Percentiles rank a stretch among this genome's conserved stretches.
phyloP scores from a whole-genome alignment of 2,888 invertebrate species.

The Petrophora chlorosata region DNA sequence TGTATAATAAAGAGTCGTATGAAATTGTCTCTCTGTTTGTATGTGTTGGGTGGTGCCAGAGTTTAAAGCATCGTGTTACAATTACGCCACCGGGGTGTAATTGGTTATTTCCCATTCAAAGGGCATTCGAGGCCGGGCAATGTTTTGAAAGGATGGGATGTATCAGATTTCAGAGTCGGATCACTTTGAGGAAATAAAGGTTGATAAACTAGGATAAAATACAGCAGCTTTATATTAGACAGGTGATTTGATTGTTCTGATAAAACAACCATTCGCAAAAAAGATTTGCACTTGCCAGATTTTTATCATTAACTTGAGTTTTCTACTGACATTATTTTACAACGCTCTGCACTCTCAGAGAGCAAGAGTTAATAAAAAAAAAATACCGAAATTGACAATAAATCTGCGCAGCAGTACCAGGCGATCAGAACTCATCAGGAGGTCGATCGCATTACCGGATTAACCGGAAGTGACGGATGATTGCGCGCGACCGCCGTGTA shows the following conservation, averaged over 20 bases:
- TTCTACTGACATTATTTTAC: too few relatives aligned
- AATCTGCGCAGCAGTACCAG: constrained; percentile 40
- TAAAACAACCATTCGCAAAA: too few relatives aligned
- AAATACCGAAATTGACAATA: constrained; percentile 10
- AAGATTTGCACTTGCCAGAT: too few relatives aligned
- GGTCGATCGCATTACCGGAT: constrained; percentile 34
- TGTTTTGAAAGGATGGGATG: constrained; percentile 9
- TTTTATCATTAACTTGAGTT: too few relatives aligned
- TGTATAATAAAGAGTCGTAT: too few relatives aligned
- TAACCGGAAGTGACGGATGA: constrained; percentile 47
- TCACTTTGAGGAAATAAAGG: constrained; percentile 1
- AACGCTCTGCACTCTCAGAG: too few relatives aligned
- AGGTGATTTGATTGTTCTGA: too few relatives aligned
- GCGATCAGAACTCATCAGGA: constrained; percentile 40
- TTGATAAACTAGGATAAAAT: neutral
- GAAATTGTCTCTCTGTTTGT: too few relatives aligned
- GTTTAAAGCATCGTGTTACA: constrained; percentile 21
- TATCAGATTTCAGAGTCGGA: constrained; percentile 9
- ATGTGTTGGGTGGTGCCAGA: neutral
- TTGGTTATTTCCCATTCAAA: constrained; percentile 17
- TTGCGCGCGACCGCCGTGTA: constrained; percentile 55
- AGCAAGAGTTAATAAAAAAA: too few relatives aligned
- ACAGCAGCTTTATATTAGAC: neutral
- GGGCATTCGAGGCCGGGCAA: constrained; percentile 3
- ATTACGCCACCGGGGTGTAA: constrained; percentile 15